Evolutionary conservation across 35 echinoderm and acorn worm genomes (phyloP), one percentile per base, ranked within the genome.

Genomic region (Lytechinus pictus): DNA sequence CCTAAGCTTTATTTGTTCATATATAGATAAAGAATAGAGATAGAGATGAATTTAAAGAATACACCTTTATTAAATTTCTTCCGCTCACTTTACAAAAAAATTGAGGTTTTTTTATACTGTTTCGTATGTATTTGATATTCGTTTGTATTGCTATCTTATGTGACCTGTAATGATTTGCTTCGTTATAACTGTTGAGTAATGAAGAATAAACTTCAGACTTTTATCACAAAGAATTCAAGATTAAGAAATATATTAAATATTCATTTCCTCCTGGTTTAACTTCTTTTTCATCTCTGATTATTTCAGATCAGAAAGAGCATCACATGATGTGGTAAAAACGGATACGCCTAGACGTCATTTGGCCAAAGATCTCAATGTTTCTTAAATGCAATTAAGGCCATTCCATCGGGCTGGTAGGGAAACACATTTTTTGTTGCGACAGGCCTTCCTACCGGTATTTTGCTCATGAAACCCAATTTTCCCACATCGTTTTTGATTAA

Each of bases 401-500:
- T 79, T 0, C n/a, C 16, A 24, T 79, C 66, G n/a, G 19, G 16
- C 19, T 19, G n/a, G 66, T 24, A 5, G 16, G n/a, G 66, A 7
- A 24, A 16, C 24, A n/a, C 16, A 16, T 44, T 79, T n/a, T 79
- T 2, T 3, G 66, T 24, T 24, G 6, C 66, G 66, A 79, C 66
- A 79, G 66, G 66, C 19, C 21, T 24, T 6, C 21, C 66, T 79
- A 79, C 66, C 66, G 19, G 66, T n/a, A 79, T 79, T 79, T 79
- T 79, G 66, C 66, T 79, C 66, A 79, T 79, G 21, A 79, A 79
- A 79, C 66, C 19, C 66, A 79, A 79, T 79, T 79, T 71, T 79
- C 21, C 7, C 66, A 24, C 19, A 24, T 79, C 66, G 19, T 79
- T 79, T 79, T 79, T 14, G 14, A 79, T 79, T 79, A 79, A 79